Evolutionary conservation across 2,113 vertebrate species (phyloP), one percentile per base, ranked within the genome.

Genomic region (Zosterops pallidus): DNA sequence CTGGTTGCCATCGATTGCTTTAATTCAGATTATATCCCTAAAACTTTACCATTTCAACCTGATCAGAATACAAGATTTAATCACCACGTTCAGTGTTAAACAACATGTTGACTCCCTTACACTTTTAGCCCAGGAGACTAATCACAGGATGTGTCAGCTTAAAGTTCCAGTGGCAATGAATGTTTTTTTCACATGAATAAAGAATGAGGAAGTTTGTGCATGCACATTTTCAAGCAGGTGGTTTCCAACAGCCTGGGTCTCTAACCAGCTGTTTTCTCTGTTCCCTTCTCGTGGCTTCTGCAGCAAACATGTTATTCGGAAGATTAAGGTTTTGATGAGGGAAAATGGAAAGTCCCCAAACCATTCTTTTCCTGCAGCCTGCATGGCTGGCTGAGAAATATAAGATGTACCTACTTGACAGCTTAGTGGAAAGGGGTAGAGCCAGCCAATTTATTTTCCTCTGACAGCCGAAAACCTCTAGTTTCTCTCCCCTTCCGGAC

Each of bases 371-470:
- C n/a, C 65, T 42, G 5, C 37, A 85, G 57, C 46, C 44, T 69
- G 31, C 52, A 18, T 3, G 12, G 59, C 44, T 75, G 86, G 6
- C 78, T 83, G 57, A 56, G 44, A 77, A 87, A 12, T 24, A 49
- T 10, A n/a, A 91, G 39, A 57, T 91, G 31, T 78, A 20, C 65
- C 68, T 69, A 20, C 62, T 84, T 2, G 0, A 65, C 42, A 91
- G 14, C 42, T 81, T 33, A n/a, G 17, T 75, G 13, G 69, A 29
- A 79, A 90, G 64, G n/a, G 14, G 26, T 42, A 91, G 55, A 92
- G 64, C 28, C 24, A 91, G 79, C 24, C 35, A 83, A 94, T 92
- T 95, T 79, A 72, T 90, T 95, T 95, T 72, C 42, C 41, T 57
- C 12, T 92, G 63, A 81, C 82, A 93, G 50, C 31, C 75, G 50